Conservation (phyloP, 2,113 vertebrate genomes). For the Burhinus bistriatus region DNA sequence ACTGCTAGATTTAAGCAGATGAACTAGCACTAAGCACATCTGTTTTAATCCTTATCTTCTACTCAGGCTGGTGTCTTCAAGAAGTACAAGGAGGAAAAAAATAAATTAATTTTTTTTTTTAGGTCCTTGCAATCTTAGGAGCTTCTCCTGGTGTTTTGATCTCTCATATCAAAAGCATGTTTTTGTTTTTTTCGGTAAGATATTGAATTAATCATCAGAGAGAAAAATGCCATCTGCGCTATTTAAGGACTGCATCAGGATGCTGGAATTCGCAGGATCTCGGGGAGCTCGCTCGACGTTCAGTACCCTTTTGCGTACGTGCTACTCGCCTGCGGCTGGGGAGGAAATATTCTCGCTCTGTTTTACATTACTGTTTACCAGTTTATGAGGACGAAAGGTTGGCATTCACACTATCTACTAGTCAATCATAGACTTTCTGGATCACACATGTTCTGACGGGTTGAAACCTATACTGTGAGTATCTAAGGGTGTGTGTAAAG, state of each 20-base stretch:
- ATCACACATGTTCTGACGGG: neutral
- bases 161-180: constrained; percentile 76
- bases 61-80: constrained; percentile 87
- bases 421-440: neutral
- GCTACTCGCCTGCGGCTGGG: constrained; percentile 10
- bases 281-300: neutral
- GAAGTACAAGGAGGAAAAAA: constrained; percentile 81
- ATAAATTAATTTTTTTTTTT: constrained; percentile 86
- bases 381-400: neutral
- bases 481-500: neutral
- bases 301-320: constrained; percentile 18
- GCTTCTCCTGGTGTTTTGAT: constrained; percentile 77
- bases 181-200: constrained; percentile 67
- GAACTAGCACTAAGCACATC: constrained; percentile 91
- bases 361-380: constrained; percentile 23
- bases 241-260: constrained; percentile 61
- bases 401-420: neutral
- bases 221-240: constrained; percentile 72
- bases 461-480: neutral
- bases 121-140: constrained; percentile 76
- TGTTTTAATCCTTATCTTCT: constrained; percentile 94
- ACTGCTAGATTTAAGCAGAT: constrained; percentile 88
- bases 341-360: constrained; percentile 9
- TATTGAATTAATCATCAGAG: constrained; percentile 72
- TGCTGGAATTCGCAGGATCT: constrained; percentile 38